phyloP scores from a whole-genome alignment of 1,140 invertebrate genomes.

The Samia ricini region DNA sequence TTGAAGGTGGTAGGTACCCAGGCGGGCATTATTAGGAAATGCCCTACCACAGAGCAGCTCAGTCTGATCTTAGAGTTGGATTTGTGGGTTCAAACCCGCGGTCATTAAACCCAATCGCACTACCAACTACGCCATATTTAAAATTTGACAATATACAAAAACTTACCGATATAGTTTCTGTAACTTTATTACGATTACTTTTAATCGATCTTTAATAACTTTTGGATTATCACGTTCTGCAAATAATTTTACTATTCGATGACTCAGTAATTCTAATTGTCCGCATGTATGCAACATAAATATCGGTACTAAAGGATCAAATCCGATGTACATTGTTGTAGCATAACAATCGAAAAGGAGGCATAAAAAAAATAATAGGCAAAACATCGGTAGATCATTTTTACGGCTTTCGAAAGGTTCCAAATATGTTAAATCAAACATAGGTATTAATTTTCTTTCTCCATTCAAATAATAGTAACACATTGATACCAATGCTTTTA shows the following conservation, averaged over 20 bases:
- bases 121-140: too few species aligned
- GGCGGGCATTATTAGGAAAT: too few species aligned
- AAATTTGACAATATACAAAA: background rate
- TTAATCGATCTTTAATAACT: conserved; percentile 24
- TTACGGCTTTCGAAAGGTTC: conserved; percentile 29
- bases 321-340: conserved; percentile 29
- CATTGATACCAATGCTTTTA: conserved; percentile 37
- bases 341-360: conserved; percentile 30
- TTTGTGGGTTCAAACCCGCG: too few species aligned
- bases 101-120: too few species aligned
- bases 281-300: conserved; percentile 39
- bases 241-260: conserved; percentile 27
- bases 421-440: conserved; percentile 35
- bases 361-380: conserved; percentile 18
- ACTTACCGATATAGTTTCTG: conserved; percentile 42
- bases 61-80: too few species aligned
- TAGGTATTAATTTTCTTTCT: conserved; percentile 29
- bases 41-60: too few species aligned
- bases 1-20: too few species aligned
- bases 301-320: conserved; percentile 41
- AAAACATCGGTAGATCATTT: conserved; percentile 19
- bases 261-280: conserved; percentile 32
- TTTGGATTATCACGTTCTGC: conserved; percentile 2
- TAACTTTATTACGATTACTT: conserved; percentile 35
- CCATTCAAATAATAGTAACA: conserved; percentile 22